Percentiles rank a stretch among this genome's conserved stretches.
Evolutionary conservation across 2,113 vertebrate genomes (phyloP).

Genomic region (Suricata suricatta): DNA sequence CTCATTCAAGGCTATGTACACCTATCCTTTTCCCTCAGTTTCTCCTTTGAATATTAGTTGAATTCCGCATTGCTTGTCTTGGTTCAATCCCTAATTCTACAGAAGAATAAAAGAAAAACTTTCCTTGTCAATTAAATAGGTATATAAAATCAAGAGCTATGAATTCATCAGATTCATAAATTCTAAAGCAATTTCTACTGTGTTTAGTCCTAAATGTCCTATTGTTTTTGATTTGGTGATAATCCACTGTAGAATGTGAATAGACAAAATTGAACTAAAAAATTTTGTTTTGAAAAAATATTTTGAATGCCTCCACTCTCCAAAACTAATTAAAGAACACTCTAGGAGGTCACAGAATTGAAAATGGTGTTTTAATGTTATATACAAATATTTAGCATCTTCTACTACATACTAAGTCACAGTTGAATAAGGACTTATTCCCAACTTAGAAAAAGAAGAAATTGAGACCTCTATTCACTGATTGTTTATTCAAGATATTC

Average conservation of each 20-base stretch:
- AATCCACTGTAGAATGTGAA: not conserved
- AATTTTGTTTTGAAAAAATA: not conserved
- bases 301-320: not conserved
- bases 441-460: conserved; percentile 22
- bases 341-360: not conserved
- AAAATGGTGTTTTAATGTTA: conserved; percentile 31
- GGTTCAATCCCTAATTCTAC: not conserved
- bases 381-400: not conserved
- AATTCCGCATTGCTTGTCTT: not conserved
- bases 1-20: not conserved
- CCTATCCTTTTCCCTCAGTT: not conserved
- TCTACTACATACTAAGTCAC: not conserved
- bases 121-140: not conserved
- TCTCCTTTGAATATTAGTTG: not conserved
- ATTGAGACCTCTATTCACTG: not conserved
- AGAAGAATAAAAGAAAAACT: not conserved
- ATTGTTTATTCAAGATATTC: conserved; percentile 26
- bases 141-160: conserved; percentile 30
- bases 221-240: not conserved
- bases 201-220: not conserved
- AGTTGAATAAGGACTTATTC: not conserved
- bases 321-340: conserved; percentile 22
- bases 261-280: not conserved
- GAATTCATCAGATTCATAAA: not conserved
- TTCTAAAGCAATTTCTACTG: not conserved